Evolutionary conservation across 2,888 invertebrate species (phyloP).

Genomic region (Eulithis testata): DNA sequence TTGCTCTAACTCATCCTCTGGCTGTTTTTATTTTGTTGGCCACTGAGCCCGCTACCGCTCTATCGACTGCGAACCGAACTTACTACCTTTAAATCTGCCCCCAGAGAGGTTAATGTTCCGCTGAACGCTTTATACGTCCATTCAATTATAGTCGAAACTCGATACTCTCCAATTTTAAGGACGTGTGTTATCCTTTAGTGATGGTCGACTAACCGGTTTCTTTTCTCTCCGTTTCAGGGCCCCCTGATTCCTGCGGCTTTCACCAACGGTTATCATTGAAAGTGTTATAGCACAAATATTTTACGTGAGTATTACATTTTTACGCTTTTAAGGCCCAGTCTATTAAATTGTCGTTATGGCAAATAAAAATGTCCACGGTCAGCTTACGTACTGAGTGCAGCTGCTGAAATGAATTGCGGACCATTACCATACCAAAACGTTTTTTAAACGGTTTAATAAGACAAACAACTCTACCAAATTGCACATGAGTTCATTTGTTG

Average conservation of each 20-base stretch:
- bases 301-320: constrained; percentile 79
- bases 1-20: constrained; percentile 82
- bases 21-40: constrained; percentile 82
- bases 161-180: constrained; percentile 53
- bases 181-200: constrained; percentile 35
- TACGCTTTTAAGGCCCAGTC: constrained; percentile 58
- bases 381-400: constrained; percentile 57
- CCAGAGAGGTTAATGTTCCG: constrained; percentile 74
- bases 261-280: constrained; percentile 99
- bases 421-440: constrained; percentile 59
- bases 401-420: constrained; percentile 58
- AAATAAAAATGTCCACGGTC: constrained; percentile 60
- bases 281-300: constrained; percentile 84
- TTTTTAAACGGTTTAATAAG: constrained; percentile 58
- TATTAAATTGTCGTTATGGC: constrained; percentile 73
- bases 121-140: constrained; percentile 72
- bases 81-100: constrained; percentile 81
- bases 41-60: constrained; percentile 74
- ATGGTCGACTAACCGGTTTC: constrained; percentile 37
- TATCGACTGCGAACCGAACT: constrained; percentile 79
- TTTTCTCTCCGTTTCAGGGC: constrained; percentile 89
- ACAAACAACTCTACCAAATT: constrained; percentile 40
- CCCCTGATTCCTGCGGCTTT: constrained; percentile 99
- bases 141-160: constrained; percentile 69
- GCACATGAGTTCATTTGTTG: constrained; percentile 37